Evolutionary conservation across 2,113 vertebrate genomes (phyloP).

Genomic region (Gopherus flavomarginatus): DNA sequence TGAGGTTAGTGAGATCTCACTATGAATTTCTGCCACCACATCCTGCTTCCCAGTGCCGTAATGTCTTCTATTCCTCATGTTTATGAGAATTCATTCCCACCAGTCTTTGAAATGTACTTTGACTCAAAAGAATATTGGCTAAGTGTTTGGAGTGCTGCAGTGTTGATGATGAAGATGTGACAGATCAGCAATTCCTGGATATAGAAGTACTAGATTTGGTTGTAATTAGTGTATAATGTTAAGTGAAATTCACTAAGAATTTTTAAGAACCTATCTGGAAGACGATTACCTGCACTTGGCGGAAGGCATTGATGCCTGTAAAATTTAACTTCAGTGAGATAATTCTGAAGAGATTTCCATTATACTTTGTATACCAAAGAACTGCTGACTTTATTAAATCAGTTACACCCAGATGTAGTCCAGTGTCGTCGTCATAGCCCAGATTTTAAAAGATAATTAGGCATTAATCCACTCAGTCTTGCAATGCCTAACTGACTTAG

Average conservation of each 20-base stretch:
- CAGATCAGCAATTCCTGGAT: not conserved
- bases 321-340: not conserved
- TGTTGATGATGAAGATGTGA: not conserved
- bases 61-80: not conserved
- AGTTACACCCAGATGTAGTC: not conserved
- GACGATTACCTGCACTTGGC: not conserved
- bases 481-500: too few species aligned
- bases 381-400: not conserved
- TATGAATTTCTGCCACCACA: not conserved
- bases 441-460: not conserved
- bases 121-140: not conserved
- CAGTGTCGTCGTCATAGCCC: not conserved
- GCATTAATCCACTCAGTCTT: not conserved
- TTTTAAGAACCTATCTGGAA: not conserved
- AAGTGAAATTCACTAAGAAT: not conserved
- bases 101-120: not conserved
- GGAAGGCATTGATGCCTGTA: not conserved
- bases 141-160: not conserved
- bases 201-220: not conserved
- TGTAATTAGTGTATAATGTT: rapidly evolving
- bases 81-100: not conserved
- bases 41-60: not conserved
- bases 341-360: not conserved
- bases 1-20: not conserved
- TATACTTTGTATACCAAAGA: not conserved